A percentile compares a stretch with the other conserved stretches of the same genome.
These are phyloP conservation scores for Diprion similis DNA, from an alignment of 1,140 invertebrate genomes.

Conservation along the genomic window DNA sequence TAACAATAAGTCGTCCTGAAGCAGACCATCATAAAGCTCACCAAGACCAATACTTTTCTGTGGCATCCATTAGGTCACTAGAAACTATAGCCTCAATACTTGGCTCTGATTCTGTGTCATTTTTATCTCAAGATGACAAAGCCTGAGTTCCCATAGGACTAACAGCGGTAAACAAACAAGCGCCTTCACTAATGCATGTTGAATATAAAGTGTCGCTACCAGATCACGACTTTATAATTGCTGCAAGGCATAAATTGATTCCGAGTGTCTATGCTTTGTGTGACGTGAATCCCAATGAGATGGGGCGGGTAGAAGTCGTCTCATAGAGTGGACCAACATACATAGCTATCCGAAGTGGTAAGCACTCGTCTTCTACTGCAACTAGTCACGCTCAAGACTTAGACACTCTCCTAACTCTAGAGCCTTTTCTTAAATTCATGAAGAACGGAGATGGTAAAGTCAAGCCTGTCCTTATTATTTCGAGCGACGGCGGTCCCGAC, in stretches of 20 bases:
- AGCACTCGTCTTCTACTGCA: conserved; percentile 35
- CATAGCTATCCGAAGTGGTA: conserved; percentile 43
- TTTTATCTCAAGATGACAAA: conserved; percentile 35
- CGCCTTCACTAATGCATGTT: conserved; percentile 39
- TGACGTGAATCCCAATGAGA: conserved; percentile 18
- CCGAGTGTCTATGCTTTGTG: conserved; percentile 44
- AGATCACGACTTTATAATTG: conserved; percentile 47
- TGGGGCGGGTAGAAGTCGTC: conserved; percentile 22
- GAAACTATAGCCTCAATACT: too few species aligned
- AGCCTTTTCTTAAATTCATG: conserved; percentile 35
- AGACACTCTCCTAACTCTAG: conserved; percentile 32
- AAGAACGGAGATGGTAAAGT: conserved; percentile 32
- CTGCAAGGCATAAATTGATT: conserved; percentile 46
- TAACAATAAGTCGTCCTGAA: conserved; percentile 31
- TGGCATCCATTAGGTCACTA: conserved; percentile 11
- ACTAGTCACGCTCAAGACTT: conserved; percentile 44
- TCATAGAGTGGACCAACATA: conserved; percentile 39
- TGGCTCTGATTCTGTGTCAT: too few species aligned
- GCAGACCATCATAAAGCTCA: too few species aligned
- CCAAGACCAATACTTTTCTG: conserved; percentile 26
- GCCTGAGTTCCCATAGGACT: conserved; percentile 26
- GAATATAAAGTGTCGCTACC: conserved; percentile 43
- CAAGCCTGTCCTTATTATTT: conserved; percentile 52
- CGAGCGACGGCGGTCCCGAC: conserved; percentile 47
- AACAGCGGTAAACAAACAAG: conserved; percentile 29